A percentile compares a stretch with the other conserved stretches of the same genome.
Conservation (phyloP, 2,797 vertebrate genomes). For the Pangasius djambal region DNA sequence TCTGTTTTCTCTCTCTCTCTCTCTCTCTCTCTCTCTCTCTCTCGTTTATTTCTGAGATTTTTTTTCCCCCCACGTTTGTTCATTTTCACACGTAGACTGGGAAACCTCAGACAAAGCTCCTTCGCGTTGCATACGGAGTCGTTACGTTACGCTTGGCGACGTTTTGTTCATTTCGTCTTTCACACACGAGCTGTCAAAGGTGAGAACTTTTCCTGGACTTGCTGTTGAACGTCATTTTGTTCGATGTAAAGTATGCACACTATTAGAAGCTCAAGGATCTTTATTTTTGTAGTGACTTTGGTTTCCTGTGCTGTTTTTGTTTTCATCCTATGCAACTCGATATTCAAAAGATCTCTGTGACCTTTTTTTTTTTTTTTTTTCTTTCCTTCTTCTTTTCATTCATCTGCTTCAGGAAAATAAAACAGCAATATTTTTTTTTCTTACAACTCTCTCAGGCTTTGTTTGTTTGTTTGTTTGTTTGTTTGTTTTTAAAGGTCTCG, state of each 20-base stretch:
- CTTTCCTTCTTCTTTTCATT: neutral
- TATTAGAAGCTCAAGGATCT: conserved; percentile 32
- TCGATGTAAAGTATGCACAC: conserved; percentile 36
- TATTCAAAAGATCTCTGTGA: conserved; percentile 61
- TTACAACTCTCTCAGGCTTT: conserved; percentile 81
- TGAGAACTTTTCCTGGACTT: neutral
- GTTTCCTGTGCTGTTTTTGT: conserved; percentile 48
- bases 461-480: neutral
- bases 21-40: neutral
- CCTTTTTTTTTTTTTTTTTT: conserved; percentile 22
- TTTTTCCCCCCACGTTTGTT: too few species aligned
- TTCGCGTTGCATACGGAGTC: neutral
- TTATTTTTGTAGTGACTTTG: conserved; percentile 57
- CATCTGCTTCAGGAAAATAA: conserved; percentile 40
- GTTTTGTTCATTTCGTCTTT: neutral
- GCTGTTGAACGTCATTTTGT: neutral
- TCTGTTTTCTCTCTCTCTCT: neutral
- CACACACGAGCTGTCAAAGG: neutral
- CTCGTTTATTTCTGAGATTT: neutral
- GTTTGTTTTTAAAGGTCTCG: conserved; percentile 59
- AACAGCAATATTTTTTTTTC: conserved; percentile 70
- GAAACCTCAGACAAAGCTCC: neutral
- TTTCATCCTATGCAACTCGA: conserved; percentile 85
- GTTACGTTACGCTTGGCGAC: neutral
- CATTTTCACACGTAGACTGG: neutral